Conservation (phyloP, 2,113 vertebrate genomes). For the Amphiprion percula region DNA sequence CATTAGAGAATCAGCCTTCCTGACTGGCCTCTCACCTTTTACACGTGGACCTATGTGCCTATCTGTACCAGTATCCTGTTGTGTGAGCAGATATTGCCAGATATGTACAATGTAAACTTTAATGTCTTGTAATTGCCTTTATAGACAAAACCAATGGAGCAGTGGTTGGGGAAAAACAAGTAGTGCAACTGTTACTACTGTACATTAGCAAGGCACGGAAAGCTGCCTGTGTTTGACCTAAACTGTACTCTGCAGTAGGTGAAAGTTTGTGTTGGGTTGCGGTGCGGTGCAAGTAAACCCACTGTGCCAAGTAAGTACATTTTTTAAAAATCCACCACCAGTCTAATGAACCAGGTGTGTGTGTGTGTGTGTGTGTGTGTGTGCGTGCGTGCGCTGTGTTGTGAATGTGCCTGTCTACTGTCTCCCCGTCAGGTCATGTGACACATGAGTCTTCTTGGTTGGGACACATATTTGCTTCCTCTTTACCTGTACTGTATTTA, state of each 20-base stretch:
- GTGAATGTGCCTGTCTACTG: constrained; percentile 59
- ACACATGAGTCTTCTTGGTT: constrained; percentile 47
- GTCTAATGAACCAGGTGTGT: constrained; percentile 26
- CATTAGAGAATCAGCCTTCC: constrained; percentile 7
- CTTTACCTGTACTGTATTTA: constrained; percentile 76
- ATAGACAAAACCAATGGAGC: constrained; percentile 33
- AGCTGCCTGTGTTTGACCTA: constrained; percentile 22
- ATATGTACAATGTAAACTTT: constrained; percentile 39
- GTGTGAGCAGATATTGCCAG: constrained; percentile 27
- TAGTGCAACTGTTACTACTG: constrained; percentile 13
- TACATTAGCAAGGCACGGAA: constrained; percentile 31
- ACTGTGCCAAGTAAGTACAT: constrained; percentile 17
- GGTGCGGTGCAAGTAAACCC: constrained; percentile 16
- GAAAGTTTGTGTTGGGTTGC: background rate
- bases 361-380: constrained; percentile 28
- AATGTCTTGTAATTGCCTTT: constrained; percentile 58
- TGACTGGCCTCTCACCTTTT: constrained; percentile 20
- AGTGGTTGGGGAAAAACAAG: background rate
- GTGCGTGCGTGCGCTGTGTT: constrained; percentile 26
- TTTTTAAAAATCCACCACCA: constrained; percentile 21
- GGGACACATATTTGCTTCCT: constrained; percentile 59
- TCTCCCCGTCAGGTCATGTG: constrained; percentile 41
- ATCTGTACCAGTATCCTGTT: constrained; percentile 37
- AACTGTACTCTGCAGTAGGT: constrained; percentile 37
- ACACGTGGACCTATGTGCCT: constrained; percentile 70